Conservation (phyloP, 2,113 vertebrate species). For the Psilopogon haemacephalus region DNA sequence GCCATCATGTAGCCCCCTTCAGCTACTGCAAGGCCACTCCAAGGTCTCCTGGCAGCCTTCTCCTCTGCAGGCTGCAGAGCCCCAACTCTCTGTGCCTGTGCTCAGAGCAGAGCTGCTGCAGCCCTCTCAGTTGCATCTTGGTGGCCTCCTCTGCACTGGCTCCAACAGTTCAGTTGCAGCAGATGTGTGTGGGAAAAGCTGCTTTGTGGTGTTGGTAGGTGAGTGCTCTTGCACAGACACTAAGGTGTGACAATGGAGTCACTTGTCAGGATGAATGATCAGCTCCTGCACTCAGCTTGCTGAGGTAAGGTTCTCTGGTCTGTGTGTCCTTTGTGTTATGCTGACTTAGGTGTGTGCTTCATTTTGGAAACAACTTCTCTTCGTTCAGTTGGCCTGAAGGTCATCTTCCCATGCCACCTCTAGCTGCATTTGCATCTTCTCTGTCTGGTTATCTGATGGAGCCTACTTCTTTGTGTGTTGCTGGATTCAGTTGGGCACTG, state of each 20-base stretch:
- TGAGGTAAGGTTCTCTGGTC: neutral
- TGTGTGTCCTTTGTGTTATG: neutral
- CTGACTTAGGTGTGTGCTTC: neutral
- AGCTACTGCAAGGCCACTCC: too few relatives aligned
- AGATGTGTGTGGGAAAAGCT: neutral
- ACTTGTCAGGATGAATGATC: neutral
- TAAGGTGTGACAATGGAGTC: neutral
- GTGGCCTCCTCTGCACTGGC: too few relatives aligned
- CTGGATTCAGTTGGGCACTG: neutral
- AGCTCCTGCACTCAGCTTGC: neutral
- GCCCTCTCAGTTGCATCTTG: too few relatives aligned
- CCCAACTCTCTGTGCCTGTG: too few relatives aligned
- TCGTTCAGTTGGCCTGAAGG: neutral
- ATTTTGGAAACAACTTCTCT: neutral
- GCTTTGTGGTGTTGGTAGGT: accelerated
- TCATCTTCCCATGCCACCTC: slow-evolving; percentile 16
- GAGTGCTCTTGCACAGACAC: neutral
- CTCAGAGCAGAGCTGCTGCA: too few relatives aligned
- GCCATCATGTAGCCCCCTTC: too few relatives aligned
- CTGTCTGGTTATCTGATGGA: slow-evolving; percentile 15
- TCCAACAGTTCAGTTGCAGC: too few relatives aligned
- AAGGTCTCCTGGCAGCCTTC: too few relatives aligned
- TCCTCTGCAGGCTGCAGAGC: too few relatives aligned
- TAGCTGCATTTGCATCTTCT: neutral
- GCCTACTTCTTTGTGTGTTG: neutral